These are phyloP conservation scores for Coendou prehensilis DNA, from an alignment of 2,797 vertebrate genomes.

Conservation along the genomic window DNA sequence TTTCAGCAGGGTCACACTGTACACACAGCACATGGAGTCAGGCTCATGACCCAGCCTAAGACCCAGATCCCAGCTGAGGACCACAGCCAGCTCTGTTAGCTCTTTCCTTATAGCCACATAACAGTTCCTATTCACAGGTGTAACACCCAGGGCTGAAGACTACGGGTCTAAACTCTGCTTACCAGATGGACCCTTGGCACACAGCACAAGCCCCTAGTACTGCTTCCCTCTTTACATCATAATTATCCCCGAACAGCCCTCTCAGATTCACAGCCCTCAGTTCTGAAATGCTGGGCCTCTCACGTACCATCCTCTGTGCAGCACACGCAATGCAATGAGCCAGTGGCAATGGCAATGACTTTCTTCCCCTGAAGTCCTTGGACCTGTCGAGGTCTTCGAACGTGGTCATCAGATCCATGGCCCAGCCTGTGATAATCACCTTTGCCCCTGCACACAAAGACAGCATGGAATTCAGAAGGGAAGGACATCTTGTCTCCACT, in stretches of 20 bases:
- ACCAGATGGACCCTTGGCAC: background rate
- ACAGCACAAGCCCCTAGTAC: background rate
- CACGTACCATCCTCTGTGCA: conserved; percentile 98
- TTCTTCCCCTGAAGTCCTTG: conserved; percentile 99
- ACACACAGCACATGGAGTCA: background rate
- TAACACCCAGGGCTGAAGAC: background rate
- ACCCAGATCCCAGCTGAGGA: background rate
- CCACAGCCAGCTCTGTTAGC: background rate
- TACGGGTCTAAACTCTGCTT: background rate
- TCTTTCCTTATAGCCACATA: background rate
- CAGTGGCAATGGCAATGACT: conserved; percentile 99
- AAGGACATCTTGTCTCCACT: background rate
- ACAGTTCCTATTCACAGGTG: background rate
- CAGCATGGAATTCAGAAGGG: background rate
- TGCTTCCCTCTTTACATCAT: too few relatives aligned
- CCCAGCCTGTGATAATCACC: conserved; percentile 98
- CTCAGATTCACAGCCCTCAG: background rate
- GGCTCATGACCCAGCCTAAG: background rate
- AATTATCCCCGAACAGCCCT: background rate
- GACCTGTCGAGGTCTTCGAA: conserved; percentile 97
- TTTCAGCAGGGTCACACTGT: background rate
- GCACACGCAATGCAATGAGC: conserved; percentile 98
- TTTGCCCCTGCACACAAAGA: conserved; percentile 94
- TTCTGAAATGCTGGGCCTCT: background rate
- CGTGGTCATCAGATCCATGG: conserved; percentile 98